phyloP scores from a whole-genome alignment of 2,113 vertebrate species.

The Myotis lucifugus region DNA sequence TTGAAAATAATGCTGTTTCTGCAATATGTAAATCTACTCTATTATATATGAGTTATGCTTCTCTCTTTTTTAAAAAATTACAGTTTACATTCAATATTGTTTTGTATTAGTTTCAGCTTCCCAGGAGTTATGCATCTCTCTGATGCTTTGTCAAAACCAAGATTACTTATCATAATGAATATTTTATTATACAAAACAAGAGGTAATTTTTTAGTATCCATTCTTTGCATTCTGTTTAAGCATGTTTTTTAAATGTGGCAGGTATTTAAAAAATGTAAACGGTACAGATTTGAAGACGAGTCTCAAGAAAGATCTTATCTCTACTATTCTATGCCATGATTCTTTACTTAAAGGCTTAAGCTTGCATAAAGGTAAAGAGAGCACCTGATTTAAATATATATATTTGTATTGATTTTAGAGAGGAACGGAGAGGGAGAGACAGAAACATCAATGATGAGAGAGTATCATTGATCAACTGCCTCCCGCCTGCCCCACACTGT shows the following conservation, averaged over 20 bases:
- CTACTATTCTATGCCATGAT: not conserved
- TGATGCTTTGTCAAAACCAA: conserved; percentile 41
- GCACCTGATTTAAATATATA: not conserved
- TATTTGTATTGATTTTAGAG: too few species aligned
- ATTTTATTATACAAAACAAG: conserved; percentile 65
- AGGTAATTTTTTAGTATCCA: conserved; percentile 44
- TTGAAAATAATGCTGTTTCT: conserved; percentile 74
- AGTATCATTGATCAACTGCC: too few species aligned
- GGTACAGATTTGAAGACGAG: not conserved
- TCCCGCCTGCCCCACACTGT: too few species aligned
- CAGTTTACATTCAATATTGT: not conserved
- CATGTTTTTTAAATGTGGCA: not conserved
- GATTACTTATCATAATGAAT: conserved; percentile 66
- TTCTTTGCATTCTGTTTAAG: conserved; percentile 35
- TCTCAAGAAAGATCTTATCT: not conserved
- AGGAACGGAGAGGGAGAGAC: too few species aligned
- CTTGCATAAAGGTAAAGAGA: not conserved
- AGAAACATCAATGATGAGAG: too few species aligned
- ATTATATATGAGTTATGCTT: conserved; percentile 61
- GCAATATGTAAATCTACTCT: conserved; percentile 57
- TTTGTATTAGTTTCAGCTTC: conserved; percentile 27
- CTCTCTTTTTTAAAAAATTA: not conserved
- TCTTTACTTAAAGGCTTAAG: not conserved
- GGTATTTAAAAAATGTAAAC: not conserved
- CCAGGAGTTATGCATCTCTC: conserved; percentile 57